These are phyloP conservation scores for Platysteira castanea DNA, from an alignment of 2,113 vertebrate species.

Conservation along the genomic window DNA sequence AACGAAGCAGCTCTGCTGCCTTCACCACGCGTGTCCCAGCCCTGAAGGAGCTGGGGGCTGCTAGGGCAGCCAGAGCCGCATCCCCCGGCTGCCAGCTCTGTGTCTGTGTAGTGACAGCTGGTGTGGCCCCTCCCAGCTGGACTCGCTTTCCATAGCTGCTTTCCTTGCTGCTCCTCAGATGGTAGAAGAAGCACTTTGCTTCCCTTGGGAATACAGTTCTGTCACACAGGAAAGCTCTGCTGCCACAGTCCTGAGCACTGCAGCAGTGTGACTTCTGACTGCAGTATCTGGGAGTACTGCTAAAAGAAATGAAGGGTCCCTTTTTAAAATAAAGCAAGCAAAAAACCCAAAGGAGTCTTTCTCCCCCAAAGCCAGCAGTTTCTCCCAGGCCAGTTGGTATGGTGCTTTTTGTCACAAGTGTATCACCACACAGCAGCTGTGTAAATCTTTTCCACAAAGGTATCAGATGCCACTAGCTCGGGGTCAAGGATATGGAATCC, in stretches of 20 bases:
- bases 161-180: not conserved
- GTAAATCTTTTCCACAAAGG: not conserved
- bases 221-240: not conserved
- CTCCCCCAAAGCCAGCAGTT: not conserved
- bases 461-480: not conserved
- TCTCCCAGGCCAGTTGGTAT: not conserved
- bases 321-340: not conserved
- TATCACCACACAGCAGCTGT: not conserved
- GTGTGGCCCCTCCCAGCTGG: not conserved
- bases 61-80: not conserved
- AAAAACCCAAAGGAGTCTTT: not conserved
- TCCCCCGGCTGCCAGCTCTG: not conserved
- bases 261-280: not conserved
- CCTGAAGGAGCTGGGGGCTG: not conserved
- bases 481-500: not conserved
- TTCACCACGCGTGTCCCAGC: rapidly evolving
- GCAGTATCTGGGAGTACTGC: not conserved
- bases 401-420: not conserved
- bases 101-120: not conserved
- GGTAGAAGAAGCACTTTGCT: not conserved
- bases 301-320: not conserved
- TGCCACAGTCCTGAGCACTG: not conserved
- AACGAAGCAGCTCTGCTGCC: not conserved
- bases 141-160: not conserved
- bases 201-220: not conserved